Conservation (phyloP, 2,113 vertebrate species). For the Herpetotheres cachinnans region DNA sequence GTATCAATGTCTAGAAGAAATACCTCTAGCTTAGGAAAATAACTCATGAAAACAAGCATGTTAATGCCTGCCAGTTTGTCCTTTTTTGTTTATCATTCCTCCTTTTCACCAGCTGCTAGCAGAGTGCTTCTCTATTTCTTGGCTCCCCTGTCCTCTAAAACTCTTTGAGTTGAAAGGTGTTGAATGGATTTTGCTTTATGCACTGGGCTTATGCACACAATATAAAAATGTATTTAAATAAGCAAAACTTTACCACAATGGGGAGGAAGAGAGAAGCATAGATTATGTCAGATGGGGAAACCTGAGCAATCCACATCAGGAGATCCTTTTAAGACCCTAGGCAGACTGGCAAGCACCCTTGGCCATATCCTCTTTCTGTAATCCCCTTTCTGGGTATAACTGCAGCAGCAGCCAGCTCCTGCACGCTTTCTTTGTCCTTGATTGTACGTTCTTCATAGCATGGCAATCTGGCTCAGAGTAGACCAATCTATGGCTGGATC, state of each 20-base stretch:
- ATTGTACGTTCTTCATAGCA: neutral
- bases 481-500: neutral
- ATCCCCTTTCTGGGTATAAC: neutral
- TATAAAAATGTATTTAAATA: neutral
- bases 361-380: neutral
- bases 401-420: neutral
- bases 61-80: neutral
- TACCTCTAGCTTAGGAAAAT: neutral
- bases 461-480: neutral
- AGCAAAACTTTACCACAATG: neutral
- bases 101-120: neutral
- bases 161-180: neutral
- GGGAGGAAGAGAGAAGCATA: neutral
- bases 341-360: neutral
- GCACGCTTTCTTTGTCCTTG: rapidly evolving
- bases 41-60: neutral
- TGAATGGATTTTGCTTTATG: neutral
- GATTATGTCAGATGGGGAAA: neutral
- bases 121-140: neutral
- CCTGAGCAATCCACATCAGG: neutral
- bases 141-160: neutral
- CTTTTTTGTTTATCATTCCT: neutral
- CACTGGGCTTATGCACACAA: neutral
- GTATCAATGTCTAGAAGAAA: neutral
- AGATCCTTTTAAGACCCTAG: neutral